phyloP scores from a whole-genome alignment of 2,113 vertebrate species.

The Nettapus auritus region DNA sequence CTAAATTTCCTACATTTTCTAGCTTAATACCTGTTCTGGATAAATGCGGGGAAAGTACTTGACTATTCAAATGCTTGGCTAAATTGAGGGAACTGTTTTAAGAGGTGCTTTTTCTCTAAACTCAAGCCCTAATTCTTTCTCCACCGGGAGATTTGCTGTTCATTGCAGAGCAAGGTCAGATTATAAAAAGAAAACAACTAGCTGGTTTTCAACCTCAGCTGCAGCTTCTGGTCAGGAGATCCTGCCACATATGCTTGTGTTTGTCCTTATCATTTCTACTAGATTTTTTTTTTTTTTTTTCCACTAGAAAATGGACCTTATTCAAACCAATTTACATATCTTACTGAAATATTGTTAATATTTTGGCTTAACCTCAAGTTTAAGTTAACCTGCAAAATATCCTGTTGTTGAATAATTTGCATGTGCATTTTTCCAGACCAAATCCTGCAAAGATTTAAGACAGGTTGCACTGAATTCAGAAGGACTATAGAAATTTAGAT shows the following conservation, averaged over 20 bases:
- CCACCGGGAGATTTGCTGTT: neutral
- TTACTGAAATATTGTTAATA: neutral
- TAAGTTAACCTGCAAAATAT: slow-evolving; percentile 23
- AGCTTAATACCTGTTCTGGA: neutral
- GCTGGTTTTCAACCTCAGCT: neutral
- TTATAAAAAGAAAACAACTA: neutral
- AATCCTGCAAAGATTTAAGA: slow-evolving; percentile 16
- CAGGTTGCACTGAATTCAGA: neutral
- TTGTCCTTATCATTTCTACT: slow-evolving; percentile 1
- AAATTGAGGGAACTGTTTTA: slow-evolving; percentile 28
- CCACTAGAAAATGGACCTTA: slow-evolving; percentile 1
- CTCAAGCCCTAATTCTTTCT: slow-evolving; percentile 17
- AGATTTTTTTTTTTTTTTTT: slow-evolving; percentile 32
- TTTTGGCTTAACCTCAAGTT: slow-evolving; percentile 20
- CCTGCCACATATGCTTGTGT: neutral
- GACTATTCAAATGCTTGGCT: neutral
- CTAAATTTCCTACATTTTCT: neutral
- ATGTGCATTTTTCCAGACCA: slow-evolving; percentile 23
- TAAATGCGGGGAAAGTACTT: neutral
- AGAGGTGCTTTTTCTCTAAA: slow-evolving; percentile 3
- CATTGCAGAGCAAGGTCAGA: slow-evolving; percentile 23
- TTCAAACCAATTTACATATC: slow-evolving; percentile 7
- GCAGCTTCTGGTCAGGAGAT: slow-evolving; percentile 25
- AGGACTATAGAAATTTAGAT: neutral
- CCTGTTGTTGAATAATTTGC: slow-evolving; percentile 32